Percentiles rank a stretch among this genome's conserved stretches.
Conservation (phyloP, 2,797 vertebrate species). For the Ceyx erithaca region DNA sequence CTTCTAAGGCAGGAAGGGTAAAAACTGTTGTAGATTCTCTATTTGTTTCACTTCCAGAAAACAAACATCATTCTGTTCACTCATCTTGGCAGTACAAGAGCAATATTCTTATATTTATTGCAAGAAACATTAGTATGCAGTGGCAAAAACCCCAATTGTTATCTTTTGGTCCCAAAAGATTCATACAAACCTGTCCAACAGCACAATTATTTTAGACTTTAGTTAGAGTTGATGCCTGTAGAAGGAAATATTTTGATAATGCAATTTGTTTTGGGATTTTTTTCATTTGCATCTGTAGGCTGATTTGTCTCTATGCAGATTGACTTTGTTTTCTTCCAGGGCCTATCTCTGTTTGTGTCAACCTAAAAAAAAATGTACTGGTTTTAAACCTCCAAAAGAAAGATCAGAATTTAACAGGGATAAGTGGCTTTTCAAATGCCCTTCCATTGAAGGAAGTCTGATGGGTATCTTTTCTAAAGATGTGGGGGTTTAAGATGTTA, state of each 20-base stretch:
- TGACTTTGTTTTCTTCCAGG: background rate
- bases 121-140: background rate
- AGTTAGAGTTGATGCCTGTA: background rate
- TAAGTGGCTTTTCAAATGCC: background rate
- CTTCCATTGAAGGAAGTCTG: background rate
- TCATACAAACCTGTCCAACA: background rate
- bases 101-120: background rate
- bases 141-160: background rate
- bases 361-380: background rate
- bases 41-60: background rate
- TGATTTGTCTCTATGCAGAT: background rate
- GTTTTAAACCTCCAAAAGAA: background rate
- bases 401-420: background rate
- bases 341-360: background rate
- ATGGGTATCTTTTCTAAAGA: background rate
- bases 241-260: background rate
- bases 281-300: background rate
- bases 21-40: background rate
- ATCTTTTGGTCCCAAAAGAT: background rate
- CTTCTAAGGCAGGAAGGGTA: background rate
- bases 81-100: background rate
- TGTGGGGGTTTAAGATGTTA: no score
- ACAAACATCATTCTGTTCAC: background rate
- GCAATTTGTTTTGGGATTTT: background rate
- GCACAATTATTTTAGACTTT: background rate